Evolutionary conservation across 2,113 vertebrate species (phyloP).

Genomic region (Nibea albiflora): DNA sequence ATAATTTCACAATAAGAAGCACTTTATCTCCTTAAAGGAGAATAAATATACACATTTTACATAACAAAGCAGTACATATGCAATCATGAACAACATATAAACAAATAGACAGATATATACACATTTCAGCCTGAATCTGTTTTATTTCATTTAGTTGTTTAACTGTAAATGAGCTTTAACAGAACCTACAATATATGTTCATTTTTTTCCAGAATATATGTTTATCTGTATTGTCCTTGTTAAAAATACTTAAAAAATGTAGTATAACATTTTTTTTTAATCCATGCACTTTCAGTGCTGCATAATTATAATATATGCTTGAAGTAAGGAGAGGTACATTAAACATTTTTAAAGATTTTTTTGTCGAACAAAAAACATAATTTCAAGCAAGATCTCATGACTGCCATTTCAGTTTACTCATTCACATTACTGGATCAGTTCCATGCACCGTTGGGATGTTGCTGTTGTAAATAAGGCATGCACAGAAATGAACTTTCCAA

Average conservation of each 20-base stretch:
- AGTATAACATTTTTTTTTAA: background rate
- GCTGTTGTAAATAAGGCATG: constrained; percentile 69
- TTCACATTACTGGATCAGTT: constrained; percentile 35
- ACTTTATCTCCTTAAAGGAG: background rate
- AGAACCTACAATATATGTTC: background rate
- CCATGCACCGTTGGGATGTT: constrained; percentile 47
- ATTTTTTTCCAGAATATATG: background rate
- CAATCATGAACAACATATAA: background rate
- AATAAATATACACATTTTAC: background rate
- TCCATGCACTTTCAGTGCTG: background rate
- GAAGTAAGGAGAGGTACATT: background rate
- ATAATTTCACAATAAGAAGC: constrained; percentile 5
- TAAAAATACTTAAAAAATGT: background rate
- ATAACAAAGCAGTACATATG: background rate
- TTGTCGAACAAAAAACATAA: constrained; percentile 5
- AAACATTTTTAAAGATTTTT: constrained; percentile 30
- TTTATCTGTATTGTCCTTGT: background rate
- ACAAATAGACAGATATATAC: background rate
- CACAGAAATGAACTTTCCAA: constrained; percentile 57
- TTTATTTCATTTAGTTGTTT: constrained; percentile 1
- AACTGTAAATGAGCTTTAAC: background rate
- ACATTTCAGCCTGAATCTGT: background rate
- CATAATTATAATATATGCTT: background rate
- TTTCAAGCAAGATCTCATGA: constrained; percentile 33
- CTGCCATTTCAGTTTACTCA: constrained; percentile 47